Base-by-base conservation (phyloP, 1,140 invertebrate species). In the Plectrocnemia conspersa region DNA sequence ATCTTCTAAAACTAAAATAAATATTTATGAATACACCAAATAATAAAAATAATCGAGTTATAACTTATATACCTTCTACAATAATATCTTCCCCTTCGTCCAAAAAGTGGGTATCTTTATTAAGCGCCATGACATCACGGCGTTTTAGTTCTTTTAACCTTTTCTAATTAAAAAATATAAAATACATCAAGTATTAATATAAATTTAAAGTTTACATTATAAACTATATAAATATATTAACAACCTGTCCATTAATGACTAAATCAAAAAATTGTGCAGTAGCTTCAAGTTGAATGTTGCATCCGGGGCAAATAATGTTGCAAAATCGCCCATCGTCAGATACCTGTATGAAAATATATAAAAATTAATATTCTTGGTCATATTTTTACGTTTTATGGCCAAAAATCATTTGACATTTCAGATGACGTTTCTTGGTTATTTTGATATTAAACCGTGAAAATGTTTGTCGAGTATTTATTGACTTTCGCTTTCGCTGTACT, bases 181-280 rank as follows among this genome's bases (percentile, higher is more conserved):
- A 27, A 38, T 27, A 52, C 16, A 52, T 10, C 5, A 36, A n/a
- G 24, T 36, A 32, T 48, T 35, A 4, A 35, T 50, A 23, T 48
- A 49, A 22, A 48, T 33, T 33, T 27, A 35, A 32, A 21, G 25
- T 25, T 32, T 23, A 54, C 7, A 32, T 15, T 49, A 13, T 36
- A 21, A 54, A 45, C 11, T n/a, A 38, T 13, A 35, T 9, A 19
- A 48, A 22, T 21, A 19, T 27, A 19, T 13, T 47, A 61, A 47
- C 58, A 65, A 74, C 74, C 65, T 87, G 85, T 5, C 85, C 85
- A 63, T 79, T 77, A 27, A 84, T 77, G 57, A 86, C 75, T 6
- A 85, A 66, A 47, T 84, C 80, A 62, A 87, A 77, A 71, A 87
- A 87, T 63, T 83, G 79, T 38, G 81, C 79, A 21, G 83, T 84